Evolutionary conservation across 2,113 vertebrate genomes (phyloP), one percentile per base, ranked within the genome.

Genomic region (Macquaria australasica): DNA sequence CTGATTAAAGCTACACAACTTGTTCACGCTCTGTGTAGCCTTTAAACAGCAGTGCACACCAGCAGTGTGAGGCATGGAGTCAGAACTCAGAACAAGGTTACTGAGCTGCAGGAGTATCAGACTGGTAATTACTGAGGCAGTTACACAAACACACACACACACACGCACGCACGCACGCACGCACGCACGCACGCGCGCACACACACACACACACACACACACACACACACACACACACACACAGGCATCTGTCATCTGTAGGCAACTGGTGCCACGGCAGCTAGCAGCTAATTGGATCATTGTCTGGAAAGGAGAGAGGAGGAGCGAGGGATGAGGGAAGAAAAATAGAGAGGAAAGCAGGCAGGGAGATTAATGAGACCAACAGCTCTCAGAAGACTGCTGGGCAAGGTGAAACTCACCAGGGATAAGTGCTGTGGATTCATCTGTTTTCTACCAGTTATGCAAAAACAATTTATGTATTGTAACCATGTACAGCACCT

Each of bases 281-380:
- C 89, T 92, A 92, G 88, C 89, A 94, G 89, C 91, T 95, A 95
- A 96, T 95, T 95, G 94, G 94, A 92, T 94, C 93, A 93, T 93
- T 94, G 91, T 95, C 91, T 94, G 89, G 83, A 89, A 93, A 92
- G 80, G 86, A 91, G 88, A 86, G 88, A 92, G 93, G 91, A 91
- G 89, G 86, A 90, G 85, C 59, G 39, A 87, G 79, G 79, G 88
- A 93, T 90, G 87, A 85, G 73, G 58, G 81, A 66, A 28, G 71
- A 72, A 56, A 84, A 48, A 68, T 82, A 82, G 23, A 86, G 71
- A 87, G 81, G 91, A 80, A 80, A 74, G 70, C 78, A 87, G 73
- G 75, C 74, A 80, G 70, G 62, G 78, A 93, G 87, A 89, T 88
- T 92, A 87, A 90, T 93, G 88, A 89, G 88, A 93, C 67, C 77